These are phyloP conservation scores for Chloropsis cyanopogon DNA, from an alignment of 2,113 vertebrate genomes.

Conservation along the genomic window DNA sequence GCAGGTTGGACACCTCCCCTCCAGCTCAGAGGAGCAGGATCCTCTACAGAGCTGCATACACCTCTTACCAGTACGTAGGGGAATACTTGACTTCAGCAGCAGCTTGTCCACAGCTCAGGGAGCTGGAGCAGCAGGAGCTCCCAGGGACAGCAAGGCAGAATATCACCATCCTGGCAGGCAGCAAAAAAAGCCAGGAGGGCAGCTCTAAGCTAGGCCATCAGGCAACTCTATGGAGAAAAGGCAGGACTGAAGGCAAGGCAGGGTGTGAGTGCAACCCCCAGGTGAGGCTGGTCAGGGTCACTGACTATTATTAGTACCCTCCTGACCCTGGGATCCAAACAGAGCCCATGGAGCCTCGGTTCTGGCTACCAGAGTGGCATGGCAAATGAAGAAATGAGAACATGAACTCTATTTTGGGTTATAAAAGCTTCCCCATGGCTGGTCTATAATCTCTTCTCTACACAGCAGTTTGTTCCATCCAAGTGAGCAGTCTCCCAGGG, in stretches of 20 bases:
- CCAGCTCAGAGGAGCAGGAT: neutral
- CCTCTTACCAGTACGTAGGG: neutral
- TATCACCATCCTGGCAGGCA: neutral
- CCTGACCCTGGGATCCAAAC: neutral
- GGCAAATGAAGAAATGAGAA: neutral
- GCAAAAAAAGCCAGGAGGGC: neutral
- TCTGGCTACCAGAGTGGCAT: neutral
- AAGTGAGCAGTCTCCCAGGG: neutral
- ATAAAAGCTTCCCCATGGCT: neutral
- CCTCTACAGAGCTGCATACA: neutral
- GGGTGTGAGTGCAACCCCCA: neutral
- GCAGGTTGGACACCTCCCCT: neutral
- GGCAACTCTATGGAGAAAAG: neutral
- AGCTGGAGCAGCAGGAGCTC: neutral
- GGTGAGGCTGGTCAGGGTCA: neutral
- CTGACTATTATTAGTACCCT: neutral
- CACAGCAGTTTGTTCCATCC: neutral
- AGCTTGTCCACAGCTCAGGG: neutral
- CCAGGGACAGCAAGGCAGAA: neutral
- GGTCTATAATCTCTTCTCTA: neutral
- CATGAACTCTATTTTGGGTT: neutral
- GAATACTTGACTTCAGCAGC: neutral
- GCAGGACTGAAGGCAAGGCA: neutral
- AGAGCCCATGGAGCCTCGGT: neutral
- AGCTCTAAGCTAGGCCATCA: neutral